Base-by-base conservation (phyloP, 2,113 vertebrate genomes). In the Clarias magur region DNA sequence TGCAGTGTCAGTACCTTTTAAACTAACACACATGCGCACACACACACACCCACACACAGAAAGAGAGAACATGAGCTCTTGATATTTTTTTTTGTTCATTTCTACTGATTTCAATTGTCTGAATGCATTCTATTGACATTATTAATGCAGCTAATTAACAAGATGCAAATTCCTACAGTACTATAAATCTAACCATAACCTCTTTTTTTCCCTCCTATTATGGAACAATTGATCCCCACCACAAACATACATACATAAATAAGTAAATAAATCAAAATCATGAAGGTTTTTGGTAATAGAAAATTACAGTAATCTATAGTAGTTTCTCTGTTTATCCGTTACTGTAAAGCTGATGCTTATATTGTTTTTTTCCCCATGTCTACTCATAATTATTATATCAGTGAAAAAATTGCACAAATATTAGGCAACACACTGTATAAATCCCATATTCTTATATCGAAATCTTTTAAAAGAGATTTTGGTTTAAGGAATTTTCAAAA, bases 1-100 rank as follows among this genome's bases (percentile, higher is more conserved):
- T 85, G 65, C 76, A 56, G 34, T 85, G 86, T 87, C 68, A 88
- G 82, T 88, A 82, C 59, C 21, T 83, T 48, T 30, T 17, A 21
- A 82, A 85, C 80, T 80, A 85, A 80, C 56, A 80, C 56, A 80
- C 78, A 80, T n/a, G 59, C 78, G 60, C 54, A 80, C 17, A 60
- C 27, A 60, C 78, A 59, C 82, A 75, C 15, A 79, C 7, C n/a
- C 42, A 78, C 73, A 76, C 81, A 78, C 23, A 16, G 11, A 57
- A 54, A 72, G 4, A 53, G 17, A 72, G 16, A 34, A 7, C 9
- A 3, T 1, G 12, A 17, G 1, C 3, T 59, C 30, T 48, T 56
- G 82, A 83, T 54, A 27, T 6, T 27, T 23, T 81, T 65, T 30
- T 63, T 23, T 60, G 16, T 81, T 62, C 11, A 17, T 81, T 13